These are phyloP conservation scores for Hypomecis punctinalis DNA, from an alignment of 2,888 invertebrate species.

Conservation along the genomic window DNA sequence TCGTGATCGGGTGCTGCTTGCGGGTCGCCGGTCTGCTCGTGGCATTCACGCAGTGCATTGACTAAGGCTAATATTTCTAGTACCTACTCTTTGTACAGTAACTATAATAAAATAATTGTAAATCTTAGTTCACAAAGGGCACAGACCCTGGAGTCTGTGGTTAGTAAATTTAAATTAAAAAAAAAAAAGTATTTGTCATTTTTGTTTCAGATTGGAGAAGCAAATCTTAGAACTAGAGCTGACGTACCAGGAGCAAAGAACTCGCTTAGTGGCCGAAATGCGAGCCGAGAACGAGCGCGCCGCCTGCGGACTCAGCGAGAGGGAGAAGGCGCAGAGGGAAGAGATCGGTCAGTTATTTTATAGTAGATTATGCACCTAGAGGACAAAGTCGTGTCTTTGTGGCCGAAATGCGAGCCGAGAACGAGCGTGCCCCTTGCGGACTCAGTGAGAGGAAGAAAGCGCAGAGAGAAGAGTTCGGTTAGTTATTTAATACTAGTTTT, in stretches of 20 bases:
- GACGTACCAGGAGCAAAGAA: conserved; percentile 76
- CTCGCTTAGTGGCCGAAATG: conserved; percentile 86
- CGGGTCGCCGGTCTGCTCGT: no score
- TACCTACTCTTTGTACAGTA: no score
- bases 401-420: conserved; percentile 87
- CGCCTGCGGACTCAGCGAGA: conserved; percentile 86
- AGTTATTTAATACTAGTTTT: no score
- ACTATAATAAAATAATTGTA: no score
- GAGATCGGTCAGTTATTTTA: conserved; percentile 55
- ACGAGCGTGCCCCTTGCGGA: conserved; percentile 88
- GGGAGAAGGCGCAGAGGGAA: conserved; percentile 73
- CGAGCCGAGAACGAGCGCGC: conserved; percentile 87
- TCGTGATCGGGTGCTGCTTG: no score
- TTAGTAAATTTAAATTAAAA: no score
- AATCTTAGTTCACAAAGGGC: no score
- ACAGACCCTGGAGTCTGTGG: no score
- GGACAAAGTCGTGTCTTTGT: conserved; percentile 59
- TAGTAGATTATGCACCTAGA: no score
- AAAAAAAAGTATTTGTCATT: no score
- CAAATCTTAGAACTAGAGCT: conserved; percentile 76
- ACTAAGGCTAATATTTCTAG: no score
- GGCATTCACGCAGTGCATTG: no score
- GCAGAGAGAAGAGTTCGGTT: conserved; percentile 60
- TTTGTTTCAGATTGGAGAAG: conserved; percentile 66
- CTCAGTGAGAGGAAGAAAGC: conserved; percentile 84